Evolutionary conservation across 2,888 invertebrate species (phyloP), one percentile per base, ranked within the genome.

Genomic region (Heteromurus nitidus): DNA sequence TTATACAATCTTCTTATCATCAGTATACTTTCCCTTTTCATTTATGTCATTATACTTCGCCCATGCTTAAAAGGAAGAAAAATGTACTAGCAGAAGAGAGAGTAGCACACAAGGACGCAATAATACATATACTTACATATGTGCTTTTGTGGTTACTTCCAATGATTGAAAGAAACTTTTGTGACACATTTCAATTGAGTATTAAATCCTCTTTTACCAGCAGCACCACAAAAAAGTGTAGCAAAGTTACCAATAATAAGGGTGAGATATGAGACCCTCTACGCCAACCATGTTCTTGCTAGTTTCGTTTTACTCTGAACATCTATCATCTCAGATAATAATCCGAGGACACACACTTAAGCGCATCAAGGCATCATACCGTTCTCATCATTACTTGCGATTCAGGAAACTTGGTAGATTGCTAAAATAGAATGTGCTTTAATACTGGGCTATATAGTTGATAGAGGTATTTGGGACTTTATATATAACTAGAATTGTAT

Each of bases 201-300:
- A 64, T 22, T 50, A 73, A 73, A 53, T 31, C 73, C 36, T 73
- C 64, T 64, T 73, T 73, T 30, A 50, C 28, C 1, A 44, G 5
- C 22, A n/a, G n/a, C 24, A 67, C 7, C 47, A 67, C 50, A 67
- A 67, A 64, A 64, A n/a, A 50, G 53, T 18, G 67, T 44, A 67
- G 47, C 44, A 42, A 72, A 50, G 50, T 64, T 73, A 50, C 64
- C 64, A 64, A 50, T 73, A 73, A 73, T 70, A 30, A 70, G 67
- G 47, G 20, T 18, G 47, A 67, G 47, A 47, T 22, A 11, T 24
- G 18, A 50, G 53, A 50, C 53, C 13, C n/a, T 16, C 5, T 50
- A n/a, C 60, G 28, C 60, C 60, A 28, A 11, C 26, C 22, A 55
- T 55, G n/a, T 36, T 36, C 22, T 22, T 55, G 24, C 22, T 22